Base-by-base conservation (phyloP, 1,140 invertebrate genomes). In the Drepana arcuata region DNA sequence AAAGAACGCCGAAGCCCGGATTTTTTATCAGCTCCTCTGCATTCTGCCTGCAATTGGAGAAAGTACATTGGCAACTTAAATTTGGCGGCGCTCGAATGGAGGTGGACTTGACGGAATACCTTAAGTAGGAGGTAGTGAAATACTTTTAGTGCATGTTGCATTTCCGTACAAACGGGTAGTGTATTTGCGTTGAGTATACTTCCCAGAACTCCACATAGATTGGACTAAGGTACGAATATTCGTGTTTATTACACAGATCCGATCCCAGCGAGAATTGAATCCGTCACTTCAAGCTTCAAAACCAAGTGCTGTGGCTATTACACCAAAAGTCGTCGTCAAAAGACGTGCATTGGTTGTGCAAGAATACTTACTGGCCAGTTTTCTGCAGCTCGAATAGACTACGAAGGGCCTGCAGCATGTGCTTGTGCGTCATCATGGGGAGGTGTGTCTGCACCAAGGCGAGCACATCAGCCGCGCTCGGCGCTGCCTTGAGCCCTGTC, bases 331-430 rank as follows among this genome's bases (percentile, higher is more conserved):
- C n/a, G n/a, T n/a, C n/a, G n/a, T n/a, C n/a, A n/a, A n/a, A n/a
- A n/a, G n/a, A n/a, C n/a, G n/a, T n/a, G n/a, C n/a, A n/a, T n/a
- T n/a, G n/a, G n/a, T 5, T 5, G 18, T 5, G 18, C 18, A 21
- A 5, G 18, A 28, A 5, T 16, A 50, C 61, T 47, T 31, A 73
- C 75, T 62, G 68, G 45, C 48, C 55, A 34, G 50, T 40, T 37
- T 62, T 69, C 32, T 78, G 67, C 24, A 78, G 47, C 18, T 73
- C 60, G 41, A 81, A 81, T n/a, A 78, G 37, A n/a, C 46, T 46
- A 5, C 61, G 40, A 7, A 81, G 27, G 2, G 77, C 77, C 18
- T 75, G 73, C 26, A 81, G 45, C 58, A 81, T 63, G 45, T 81
- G 77, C 13, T 46, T 60, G 15, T 65, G 64, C 0, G 62, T 72